Percentiles rank a stretch among this genome's conserved stretches.
phyloP scores from a whole-genome alignment of 2,113 vertebrate genomes.

The Sardina pilchardus region DNA sequence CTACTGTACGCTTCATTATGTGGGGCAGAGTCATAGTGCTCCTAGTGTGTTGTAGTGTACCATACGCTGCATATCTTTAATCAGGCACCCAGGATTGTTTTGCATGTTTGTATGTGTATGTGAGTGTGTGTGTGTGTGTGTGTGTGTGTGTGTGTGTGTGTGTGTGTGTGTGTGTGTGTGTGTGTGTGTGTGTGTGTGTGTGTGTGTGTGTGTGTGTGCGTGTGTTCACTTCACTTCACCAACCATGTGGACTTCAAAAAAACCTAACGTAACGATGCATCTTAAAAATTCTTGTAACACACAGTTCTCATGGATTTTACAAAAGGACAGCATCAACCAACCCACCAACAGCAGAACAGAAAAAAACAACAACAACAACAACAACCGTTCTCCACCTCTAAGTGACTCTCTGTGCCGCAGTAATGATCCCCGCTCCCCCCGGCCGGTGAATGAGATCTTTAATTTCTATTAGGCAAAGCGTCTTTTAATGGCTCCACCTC shows the following conservation, averaged over 20 bases:
- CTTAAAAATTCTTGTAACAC: neutral
- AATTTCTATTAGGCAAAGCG: conserved; percentile 57
- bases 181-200: neutral
- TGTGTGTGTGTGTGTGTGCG: neutral
- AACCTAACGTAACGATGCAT: neutral
- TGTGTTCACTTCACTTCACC: neutral
- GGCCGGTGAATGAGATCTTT: conserved; percentile 52
- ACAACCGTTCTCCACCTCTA: neutral
- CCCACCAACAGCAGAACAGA: neutral
- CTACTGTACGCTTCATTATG: neutral
- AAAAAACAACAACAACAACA: neutral
- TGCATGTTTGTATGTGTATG: neutral
- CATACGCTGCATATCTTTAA: neutral
- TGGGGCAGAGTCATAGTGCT: neutral
- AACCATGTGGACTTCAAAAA: neutral
- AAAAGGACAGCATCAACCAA: neutral
- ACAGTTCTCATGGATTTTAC: neutral
- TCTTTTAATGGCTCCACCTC: conserved; percentile 55
- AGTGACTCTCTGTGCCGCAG: neutral
- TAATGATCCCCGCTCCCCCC: neutral
- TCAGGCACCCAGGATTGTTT: neutral
- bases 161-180: neutral
- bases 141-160: neutral
- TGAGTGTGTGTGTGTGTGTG: neutral
- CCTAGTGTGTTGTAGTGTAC: neutral